A percentile compares a stretch with the other conserved stretches of the same genome.
These are phyloP conservation scores for Zaprionus inermis DNA, from an alignment of 1,140 invertebrate species.

Conservation along the genomic window DNA sequence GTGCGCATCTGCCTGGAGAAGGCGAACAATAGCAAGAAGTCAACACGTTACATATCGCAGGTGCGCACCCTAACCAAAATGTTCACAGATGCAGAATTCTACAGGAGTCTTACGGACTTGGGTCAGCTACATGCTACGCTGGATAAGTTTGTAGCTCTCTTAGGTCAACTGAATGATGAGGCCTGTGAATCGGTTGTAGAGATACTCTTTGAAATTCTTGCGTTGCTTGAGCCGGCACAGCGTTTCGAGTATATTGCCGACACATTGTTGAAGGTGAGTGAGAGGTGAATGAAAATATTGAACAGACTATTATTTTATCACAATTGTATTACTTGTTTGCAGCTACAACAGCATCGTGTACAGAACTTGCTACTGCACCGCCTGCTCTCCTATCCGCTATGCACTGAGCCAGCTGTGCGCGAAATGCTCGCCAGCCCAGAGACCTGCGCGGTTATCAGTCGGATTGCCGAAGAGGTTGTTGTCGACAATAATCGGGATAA, in stretches of 20 bases:
- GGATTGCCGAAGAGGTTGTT: slow-evolving; percentile 82
- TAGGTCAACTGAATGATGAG: slow-evolving; percentile 81
- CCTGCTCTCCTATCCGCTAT: slow-evolving; percentile 85
- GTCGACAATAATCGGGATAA: slow-evolving; percentile 83
- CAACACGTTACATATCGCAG: slow-evolving; percentile 56
- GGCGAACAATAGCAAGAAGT: slow-evolving; percentile 37
- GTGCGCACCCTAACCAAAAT: slow-evolving; percentile 65
- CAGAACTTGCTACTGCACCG: slow-evolving; percentile 84
- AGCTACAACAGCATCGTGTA: slow-evolving; percentile 57
- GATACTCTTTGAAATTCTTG: slow-evolving; percentile 87
- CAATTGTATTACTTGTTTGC: background rate
- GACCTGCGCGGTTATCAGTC: slow-evolving; percentile 82
- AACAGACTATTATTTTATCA: background rate
- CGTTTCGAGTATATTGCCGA: slow-evolving; percentile 85
- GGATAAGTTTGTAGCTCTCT: slow-evolving; percentile 84
- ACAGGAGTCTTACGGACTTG: slow-evolving; percentile 52
- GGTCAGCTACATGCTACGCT: slow-evolving; percentile 84
- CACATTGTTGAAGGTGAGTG: slow-evolving; percentile 46
- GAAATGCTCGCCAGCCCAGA: slow-evolving; percentile 85
- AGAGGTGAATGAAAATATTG: background rate
- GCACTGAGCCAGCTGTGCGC: slow-evolving; percentile 84
- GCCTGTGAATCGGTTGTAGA: slow-evolving; percentile 85
- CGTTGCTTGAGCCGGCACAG: slow-evolving; percentile 84
- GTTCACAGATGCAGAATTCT: slow-evolving; percentile 68
- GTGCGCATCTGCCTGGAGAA: slow-evolving; percentile 84